Base-by-base conservation (phyloP, 1,140 invertebrate genomes). In the Scylla paramamosain region DNA sequence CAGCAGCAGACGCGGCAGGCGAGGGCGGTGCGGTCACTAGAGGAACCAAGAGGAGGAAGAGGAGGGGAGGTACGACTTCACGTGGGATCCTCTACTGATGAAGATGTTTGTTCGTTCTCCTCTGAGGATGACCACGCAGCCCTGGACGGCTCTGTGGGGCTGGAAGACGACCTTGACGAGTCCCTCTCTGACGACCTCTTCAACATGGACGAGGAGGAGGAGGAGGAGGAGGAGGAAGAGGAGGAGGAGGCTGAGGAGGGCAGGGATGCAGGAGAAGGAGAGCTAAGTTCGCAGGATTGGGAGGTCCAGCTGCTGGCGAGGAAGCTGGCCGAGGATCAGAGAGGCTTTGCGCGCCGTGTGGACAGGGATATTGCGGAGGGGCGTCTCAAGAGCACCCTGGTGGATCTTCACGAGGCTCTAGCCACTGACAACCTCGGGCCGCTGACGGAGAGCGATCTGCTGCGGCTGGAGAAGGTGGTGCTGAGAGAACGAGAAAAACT, bases 241-340 rank as follows among this genome's bases (percentile, higher is more conserved):
- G 94, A 94, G 29, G 88, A 96, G 52, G 92, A 92, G 39, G 46
- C 94, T 16, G 93, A 46, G 25, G 95, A 95, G 90, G 82, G 95
- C 91, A 48, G 96, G 96, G 31, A 95, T 86, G 48, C 95, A 92
- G 93, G 94, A 31, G 96, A 96, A 6, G 96, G 96, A 0, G 97
- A 97, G 6, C 97, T 97, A 14, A 97, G 97, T 88, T 97, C 98
- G 96, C 96, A 97, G 91, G 98, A 98, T 95, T 98, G 98, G 98
- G 98, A 98, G 96, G 97, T 98, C 0, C 97, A 98, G 96, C 98
- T 98, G 98, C 97, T 98, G 32, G 98, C 98, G 0, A 97, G 98
- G 92, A 98, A 98, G 96, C 97, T 98, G 96, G 98, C 98, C 91
- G 97, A 96, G 59, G 96, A 96, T 39, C 95, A 96, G 52, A 84